These are phyloP conservation scores for Tretioscincus oriximinensis DNA, from an alignment of 2,113 vertebrate genomes.

Conservation along the genomic window DNA sequence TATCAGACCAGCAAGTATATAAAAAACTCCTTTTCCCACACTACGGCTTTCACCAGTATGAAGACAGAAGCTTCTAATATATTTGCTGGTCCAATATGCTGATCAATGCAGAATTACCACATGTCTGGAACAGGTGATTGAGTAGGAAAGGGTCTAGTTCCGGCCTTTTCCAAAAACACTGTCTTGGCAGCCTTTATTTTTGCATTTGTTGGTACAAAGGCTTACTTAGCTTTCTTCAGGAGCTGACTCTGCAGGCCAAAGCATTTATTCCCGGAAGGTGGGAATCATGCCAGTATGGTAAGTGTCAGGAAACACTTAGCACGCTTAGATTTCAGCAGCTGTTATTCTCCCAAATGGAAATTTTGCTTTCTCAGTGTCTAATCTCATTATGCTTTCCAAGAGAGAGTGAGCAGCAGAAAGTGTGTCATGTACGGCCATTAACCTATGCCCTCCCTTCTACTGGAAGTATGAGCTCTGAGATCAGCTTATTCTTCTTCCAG, in stretches of 20 bases:
- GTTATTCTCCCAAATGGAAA: neutral
- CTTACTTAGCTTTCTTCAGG: neutral
- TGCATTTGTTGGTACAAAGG: neutral
- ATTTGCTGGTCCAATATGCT: too few relatives aligned
- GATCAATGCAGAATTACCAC: too few relatives aligned
- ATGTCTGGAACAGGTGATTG: too few relatives aligned
- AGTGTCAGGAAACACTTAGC: conserved; percentile 26
- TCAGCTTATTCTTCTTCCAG: neutral
- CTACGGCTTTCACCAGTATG: too few relatives aligned
- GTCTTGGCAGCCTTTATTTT: neutral
- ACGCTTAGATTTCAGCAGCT: conserved; percentile 9
- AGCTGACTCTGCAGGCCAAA: neutral
- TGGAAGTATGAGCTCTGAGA: neutral
- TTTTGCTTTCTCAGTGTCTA: neutral
- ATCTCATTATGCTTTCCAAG: conserved; percentile 3
- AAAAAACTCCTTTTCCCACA: too few relatives aligned
- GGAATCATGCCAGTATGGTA: neutral
- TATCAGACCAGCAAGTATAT: too few relatives aligned
- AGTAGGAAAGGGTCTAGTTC: neutral
- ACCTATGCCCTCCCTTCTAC: neutral
- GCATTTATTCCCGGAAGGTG: conserved; percentile 2
- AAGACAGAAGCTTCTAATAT: too few relatives aligned
- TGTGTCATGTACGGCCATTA: neutral
- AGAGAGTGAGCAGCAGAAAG: neutral
- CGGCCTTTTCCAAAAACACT: neutral